phyloP scores from a whole-genome alignment of 2,888 invertebrate species.

The Aleiodes testaceus region DNA sequence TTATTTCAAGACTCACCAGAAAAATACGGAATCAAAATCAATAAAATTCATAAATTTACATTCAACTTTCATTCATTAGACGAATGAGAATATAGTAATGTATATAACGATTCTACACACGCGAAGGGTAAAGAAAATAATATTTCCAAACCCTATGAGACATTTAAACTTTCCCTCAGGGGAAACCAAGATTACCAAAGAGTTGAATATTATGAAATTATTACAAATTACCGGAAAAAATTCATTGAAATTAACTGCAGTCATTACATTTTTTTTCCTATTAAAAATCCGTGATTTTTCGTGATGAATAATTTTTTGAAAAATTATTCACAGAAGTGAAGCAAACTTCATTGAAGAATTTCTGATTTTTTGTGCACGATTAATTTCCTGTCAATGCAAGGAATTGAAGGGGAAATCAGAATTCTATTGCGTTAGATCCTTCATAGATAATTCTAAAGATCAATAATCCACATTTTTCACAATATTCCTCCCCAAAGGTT shows the following conservation, averaged over 20 bases:
- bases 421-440: not conserved
- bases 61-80: slow-evolving; percentile 11
- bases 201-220: not conserved
- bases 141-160: not conserved
- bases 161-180: not conserved
- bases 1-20: slow-evolving; percentile 8
- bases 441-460: not conserved
- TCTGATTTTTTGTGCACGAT: no score
- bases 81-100: not conserved
- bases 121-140: slow-evolving; percentile 1
- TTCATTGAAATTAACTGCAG: not conserved
- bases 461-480: not conserved
- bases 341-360: not conserved
- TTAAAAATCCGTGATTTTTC: not conserved
- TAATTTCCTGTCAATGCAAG: no score
- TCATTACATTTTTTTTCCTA: not conserved
- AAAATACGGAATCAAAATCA: not conserved
- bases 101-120: slow-evolving; percentile 4
- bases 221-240: not conserved
- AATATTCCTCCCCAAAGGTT: slow-evolving; percentile 38
- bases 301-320: not conserved
- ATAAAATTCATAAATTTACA: not conserved
- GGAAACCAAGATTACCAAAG: not conserved
- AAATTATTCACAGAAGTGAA: not conserved
- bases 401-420: not conserved